Base-by-base conservation (phyloP, 2,888 invertebrate species). In the Suillia variegata region DNA sequence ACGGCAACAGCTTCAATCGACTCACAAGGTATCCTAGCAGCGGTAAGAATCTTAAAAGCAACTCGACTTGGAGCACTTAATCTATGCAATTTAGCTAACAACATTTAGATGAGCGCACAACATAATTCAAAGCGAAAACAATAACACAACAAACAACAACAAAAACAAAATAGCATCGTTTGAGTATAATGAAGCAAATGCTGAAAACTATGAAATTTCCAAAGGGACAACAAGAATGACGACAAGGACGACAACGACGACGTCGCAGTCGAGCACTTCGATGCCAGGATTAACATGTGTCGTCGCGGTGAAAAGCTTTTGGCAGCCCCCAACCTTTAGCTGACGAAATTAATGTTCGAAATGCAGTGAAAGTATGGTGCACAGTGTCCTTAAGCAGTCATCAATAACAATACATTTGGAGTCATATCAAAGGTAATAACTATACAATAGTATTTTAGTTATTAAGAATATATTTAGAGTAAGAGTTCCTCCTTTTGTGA, bases 71-170 rank as follows among this genome's bases (percentile, higher is more conserved):
- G 73, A 72, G 73, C 77, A 75, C 77, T 77, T 78, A 78, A 77
- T 77, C 75, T 76, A 75, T 74, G 78, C 78, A 78, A 78, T 78
- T 78, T 76, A 74, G 73, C 75, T 77, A 77, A 77, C 77, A 77
- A 75, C 76, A 71, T 73, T 75, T 69, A 71, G 74, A 75, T 75
- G 58, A 60, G 64, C 54, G 50, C 45, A 22, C 58, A 53, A 54
- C 56, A 62, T 62, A 59, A 62, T 59, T 62, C 59, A 56, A 26
- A 56, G 54, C 34, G 64, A 54, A 58, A 62, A 62, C 56, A 59
- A 51, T 52, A 45, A 52, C 21, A 13, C n/a, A 26, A 50, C 24
- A 26, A 6, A 13, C 50, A 12, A n/a, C 50, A 15, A 3, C 15
- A 50, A 50, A 50, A n/a, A n/a, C n/a, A n/a, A n/a, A n/a, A n/a